These are phyloP conservation scores for Erynnis tages DNA, from an alignment of 2,888 invertebrate species.

Conservation along the genomic window DNA sequence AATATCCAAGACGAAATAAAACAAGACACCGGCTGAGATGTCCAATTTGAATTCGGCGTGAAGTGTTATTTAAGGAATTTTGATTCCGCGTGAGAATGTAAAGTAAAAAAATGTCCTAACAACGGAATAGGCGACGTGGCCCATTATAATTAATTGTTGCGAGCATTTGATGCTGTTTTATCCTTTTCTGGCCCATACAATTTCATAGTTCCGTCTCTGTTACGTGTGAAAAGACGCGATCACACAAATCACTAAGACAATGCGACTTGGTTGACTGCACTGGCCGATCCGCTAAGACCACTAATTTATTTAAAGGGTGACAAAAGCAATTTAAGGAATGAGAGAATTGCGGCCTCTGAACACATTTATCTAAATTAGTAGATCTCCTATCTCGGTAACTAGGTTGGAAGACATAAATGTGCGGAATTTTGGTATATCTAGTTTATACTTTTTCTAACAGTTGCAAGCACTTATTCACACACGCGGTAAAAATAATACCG, in stretches of 20 bases:
- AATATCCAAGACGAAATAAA: constrained; percentile 11
- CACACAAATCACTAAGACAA: constrained; percentile 70
- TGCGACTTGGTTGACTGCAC: constrained; percentile 53
- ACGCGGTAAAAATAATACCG: too few relatives aligned
- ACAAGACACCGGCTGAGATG: constrained; percentile 46
- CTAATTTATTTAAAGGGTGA: constrained; percentile 39
- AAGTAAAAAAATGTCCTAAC: constrained; percentile 56
- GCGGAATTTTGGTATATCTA: not conserved
- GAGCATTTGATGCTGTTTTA: constrained; percentile 21
- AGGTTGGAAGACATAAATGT: constrained; percentile 11
- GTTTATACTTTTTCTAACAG: not conserved
- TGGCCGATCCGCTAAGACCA: constrained; percentile 36
- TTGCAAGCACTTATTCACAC: too few relatives aligned
- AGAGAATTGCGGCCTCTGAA: constrained; percentile 2
- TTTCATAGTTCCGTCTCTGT: constrained; percentile 40
- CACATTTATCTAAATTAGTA: constrained; percentile 26
- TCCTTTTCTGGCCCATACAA: constrained; percentile 40
- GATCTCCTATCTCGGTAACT: constrained; percentile 14
- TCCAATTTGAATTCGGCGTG: constrained; percentile 63
- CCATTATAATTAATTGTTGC: constrained; percentile 67
- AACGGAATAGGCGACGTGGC: constrained; percentile 50
- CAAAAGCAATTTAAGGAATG: constrained; percentile 37
- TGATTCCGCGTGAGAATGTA: constrained; percentile 49
- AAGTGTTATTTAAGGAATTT: constrained; percentile 59
- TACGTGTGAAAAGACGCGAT: constrained; percentile 37